These are phyloP conservation scores for Pandemis heparana DNA, from an alignment of 2,888 invertebrate species.

Conservation along the genomic window DNA sequence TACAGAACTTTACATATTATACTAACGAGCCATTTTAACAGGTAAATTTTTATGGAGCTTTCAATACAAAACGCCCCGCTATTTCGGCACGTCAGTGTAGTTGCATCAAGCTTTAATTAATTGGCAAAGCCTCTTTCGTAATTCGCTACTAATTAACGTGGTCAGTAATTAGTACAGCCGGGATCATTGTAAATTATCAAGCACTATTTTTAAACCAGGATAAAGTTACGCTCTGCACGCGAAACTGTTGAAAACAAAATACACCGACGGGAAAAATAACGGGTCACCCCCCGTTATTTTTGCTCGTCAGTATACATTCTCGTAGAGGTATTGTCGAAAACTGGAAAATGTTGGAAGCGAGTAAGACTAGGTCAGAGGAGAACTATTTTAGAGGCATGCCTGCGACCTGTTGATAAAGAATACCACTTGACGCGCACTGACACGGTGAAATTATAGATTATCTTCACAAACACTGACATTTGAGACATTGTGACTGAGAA, in stretches of 20 bases:
- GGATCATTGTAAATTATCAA: not conserved
- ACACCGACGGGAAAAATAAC: no score
- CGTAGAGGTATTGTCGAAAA: not conserved
- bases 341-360: conserved; percentile 3
- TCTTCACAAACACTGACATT: conserved; percentile 9
- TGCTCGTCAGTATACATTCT: not conserved
- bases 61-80: no score
- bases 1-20: no score
- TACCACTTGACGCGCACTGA: conserved; percentile 45
- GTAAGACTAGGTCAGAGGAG: conserved; percentile 3
- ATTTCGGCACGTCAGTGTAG: not conserved
- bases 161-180: not conserved
- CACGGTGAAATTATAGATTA: conserved; percentile 43
- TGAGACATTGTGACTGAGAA: conserved; percentile 6
- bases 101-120: not conserved
- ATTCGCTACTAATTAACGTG: not conserved
- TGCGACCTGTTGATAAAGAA: conserved; percentile 47
- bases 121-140: not conserved
- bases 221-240: not conserved
- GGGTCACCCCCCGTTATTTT: no score
- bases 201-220: conserved; percentile 10
- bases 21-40: no score
- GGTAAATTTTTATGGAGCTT: no score
- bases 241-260: not conserved
- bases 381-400: conserved; percentile 39